Evolutionary conservation across 2,888 invertebrate species (phyloP), one percentile per base, ranked within the genome.

Genomic region (Dryocosmus kuriphilus): DNA sequence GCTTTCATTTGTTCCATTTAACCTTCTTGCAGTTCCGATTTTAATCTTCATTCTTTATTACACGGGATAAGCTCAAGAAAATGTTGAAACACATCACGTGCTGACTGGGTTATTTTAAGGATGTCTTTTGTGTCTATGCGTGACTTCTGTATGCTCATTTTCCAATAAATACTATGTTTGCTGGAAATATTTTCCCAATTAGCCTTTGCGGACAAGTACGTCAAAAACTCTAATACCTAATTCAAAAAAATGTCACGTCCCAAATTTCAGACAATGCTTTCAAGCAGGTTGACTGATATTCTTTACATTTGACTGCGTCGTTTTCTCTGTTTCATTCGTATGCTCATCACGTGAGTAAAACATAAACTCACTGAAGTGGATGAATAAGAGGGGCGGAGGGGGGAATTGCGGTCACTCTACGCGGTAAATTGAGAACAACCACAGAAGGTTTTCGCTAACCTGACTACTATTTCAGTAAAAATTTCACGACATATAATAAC

Each of bases 271-370:
- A 22, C 51, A 55, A 55, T 55, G 22, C 22, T 22, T 55, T 55
- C n/a, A 55, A 22, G 51, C 51, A 22, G 22, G n/a, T 22, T 55
- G 51, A 22, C 7, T 51, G 51, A 51, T n/a, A 55, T 55, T 55
- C 9, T 51, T 55, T 55, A 55, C 51, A 55, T 55, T 55, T 22
- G 51, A 55, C n/a, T 22, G 22, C n/a, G 22, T 55, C 51, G 51
- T 35, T 63, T 63, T 63, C 35, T 63, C 62, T 22, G n/a, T 62
- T 32, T 11, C 35, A 63, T 63, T 63, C 35, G 35, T 38, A 63
- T 63, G 63, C 63, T 63, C 35, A 63, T 63, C 63, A 63, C 63
- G 63, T 35, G 63, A 63, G 35, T 22, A 63, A 63, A 63, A 14
- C 63, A 63, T 63, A 63, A 63, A 35, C 63, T 63, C 63, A 35